Evolutionary conservation across 2,888 invertebrate genomes (phyloP).

Genomic region (Volucella inflata): DNA sequence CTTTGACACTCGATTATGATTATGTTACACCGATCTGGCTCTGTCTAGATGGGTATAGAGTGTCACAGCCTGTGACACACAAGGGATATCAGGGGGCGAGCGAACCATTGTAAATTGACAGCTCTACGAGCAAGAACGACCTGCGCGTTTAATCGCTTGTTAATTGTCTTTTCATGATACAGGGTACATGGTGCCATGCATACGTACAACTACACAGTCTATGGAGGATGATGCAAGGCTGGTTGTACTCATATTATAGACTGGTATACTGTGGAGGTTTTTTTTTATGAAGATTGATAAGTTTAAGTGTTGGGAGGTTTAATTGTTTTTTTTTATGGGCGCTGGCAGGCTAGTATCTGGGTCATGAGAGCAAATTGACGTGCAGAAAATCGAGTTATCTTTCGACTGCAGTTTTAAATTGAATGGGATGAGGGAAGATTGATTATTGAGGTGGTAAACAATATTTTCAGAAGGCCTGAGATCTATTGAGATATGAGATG

Average conservation of each 20-base stretch:
- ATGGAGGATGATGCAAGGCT: constrained; percentile 36
- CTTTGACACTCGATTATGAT: constrained; percentile 72
- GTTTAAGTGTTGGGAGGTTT: constrained; percentile 57
- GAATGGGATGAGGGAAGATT: constrained; percentile 11
- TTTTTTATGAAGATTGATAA: constrained; percentile 68
- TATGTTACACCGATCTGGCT: constrained; percentile 42
- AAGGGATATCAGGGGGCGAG: constrained; percentile 13
- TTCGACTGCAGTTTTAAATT: constrained; percentile 21
- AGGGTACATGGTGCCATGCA: neutral
- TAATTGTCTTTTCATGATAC: constrained; percentile 60
- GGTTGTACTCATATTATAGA: too few species aligned
- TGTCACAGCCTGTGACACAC: constrained; percentile 6
- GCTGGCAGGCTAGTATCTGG: constrained; percentile 34
- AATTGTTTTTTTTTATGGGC: constrained; percentile 58
- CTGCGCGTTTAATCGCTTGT: constrained; percentile 56
- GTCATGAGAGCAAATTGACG: constrained; percentile 49
- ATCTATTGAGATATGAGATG: neutral
- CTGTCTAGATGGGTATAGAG: neutral
- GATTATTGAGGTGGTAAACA: neutral
- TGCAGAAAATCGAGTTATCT: constrained; percentile 61
- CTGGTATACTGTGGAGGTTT: neutral
- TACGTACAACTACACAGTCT: neutral
- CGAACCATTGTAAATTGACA: constrained; percentile 38
- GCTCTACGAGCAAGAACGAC: constrained; percentile 21
- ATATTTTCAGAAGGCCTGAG: neutral